A percentile compares a stretch with the other conserved stretches of the same genome.
Evolutionary conservation across 2,888 invertebrate genomes (phyloP).

Genomic region (Trachelus stipa): DNA sequence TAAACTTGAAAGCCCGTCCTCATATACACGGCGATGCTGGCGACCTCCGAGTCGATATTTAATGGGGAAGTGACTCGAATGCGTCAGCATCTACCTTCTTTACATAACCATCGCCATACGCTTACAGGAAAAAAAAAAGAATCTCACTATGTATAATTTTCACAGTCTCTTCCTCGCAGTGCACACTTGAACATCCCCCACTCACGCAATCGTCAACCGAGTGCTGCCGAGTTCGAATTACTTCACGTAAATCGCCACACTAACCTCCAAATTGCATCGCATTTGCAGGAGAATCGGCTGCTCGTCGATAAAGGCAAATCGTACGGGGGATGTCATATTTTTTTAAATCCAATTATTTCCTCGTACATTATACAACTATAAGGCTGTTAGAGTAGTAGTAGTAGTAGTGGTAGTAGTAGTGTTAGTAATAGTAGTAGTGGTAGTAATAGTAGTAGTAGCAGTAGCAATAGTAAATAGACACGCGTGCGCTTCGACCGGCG

Average conservation of each 20-base stretch:
- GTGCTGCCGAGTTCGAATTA: conserved; percentile 16
- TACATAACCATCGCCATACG: neutral
- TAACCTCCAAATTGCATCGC: neutral
- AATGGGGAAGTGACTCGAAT: neutral
- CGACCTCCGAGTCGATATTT: neutral
- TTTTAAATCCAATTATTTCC: conserved; percentile 2
- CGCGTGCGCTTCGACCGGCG: conserved; percentile 18
- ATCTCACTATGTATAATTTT: neutral
- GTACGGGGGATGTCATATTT: conserved; percentile 55
- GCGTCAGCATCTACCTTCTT: neutral
- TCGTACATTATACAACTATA: conserved; percentile 60
- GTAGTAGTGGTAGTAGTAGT: neutral
- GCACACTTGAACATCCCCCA: neutral
- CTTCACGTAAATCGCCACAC: neutral
- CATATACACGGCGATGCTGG: neutral
- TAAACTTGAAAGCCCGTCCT: neutral
- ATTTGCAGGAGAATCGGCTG: conserved; percentile 18
- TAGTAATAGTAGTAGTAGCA: neutral
- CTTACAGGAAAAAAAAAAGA: neutral
- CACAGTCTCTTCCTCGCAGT: neutral
- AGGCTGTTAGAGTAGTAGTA: conserved; percentile 50
- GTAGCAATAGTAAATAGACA: conserved; percentile 16
- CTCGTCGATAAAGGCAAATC: conserved; percentile 61
- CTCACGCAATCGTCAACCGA: neutral
- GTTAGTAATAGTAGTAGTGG: neutral